Evolutionary conservation across 2,888 invertebrate genomes (phyloP).

Genomic region (Tipula vernalis): DNA sequence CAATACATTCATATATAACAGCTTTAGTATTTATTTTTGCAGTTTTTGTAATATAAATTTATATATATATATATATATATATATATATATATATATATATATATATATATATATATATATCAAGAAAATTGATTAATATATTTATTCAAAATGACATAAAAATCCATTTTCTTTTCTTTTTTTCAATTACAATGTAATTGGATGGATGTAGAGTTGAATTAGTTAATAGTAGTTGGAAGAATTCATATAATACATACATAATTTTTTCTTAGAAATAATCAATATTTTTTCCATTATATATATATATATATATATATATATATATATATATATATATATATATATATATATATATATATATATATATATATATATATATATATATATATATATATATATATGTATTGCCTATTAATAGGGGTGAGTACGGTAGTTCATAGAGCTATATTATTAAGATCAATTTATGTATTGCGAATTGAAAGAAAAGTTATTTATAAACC

Average conservation of each 20-base stretch:
- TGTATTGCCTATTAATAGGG: background rate
- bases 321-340: background rate
- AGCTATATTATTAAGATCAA: background rate
- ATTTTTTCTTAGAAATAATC: background rate
- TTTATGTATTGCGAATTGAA: background rate
- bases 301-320: background rate
- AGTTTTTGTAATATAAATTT: background rate
- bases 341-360: background rate
- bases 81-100: background rate
- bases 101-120: background rate
- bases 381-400: background rate
- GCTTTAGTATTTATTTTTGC: background rate
- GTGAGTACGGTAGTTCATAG: background rate
- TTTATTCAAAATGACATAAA: conserved; percentile 4
- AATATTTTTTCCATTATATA: background rate
- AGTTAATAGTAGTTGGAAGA: background rate
- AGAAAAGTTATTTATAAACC: background rate
- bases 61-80: background rate
- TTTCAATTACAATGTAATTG: conserved; percentile 4
- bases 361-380: background rate
- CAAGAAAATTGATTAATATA: background rate
- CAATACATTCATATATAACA: background rate
- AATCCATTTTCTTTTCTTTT: background rate
- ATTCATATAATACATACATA: background rate
- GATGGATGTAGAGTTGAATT: conserved; percentile 4